These are phyloP conservation scores for Tachina fera DNA, from an alignment of 2,888 invertebrate genomes.

Conservation along the genomic window DNA sequence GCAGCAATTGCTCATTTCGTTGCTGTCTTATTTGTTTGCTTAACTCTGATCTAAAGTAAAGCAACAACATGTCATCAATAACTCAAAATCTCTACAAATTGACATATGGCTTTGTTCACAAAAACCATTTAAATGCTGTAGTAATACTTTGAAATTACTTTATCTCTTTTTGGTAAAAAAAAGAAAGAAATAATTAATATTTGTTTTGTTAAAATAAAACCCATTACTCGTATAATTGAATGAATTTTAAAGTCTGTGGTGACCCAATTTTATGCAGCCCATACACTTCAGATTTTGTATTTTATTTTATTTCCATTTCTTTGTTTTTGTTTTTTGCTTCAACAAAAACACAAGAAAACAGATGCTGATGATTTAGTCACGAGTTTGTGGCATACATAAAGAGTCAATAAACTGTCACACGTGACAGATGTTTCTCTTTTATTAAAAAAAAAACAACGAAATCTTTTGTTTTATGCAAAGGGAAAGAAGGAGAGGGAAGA, in stretches of 20 bases:
- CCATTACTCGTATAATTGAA: constrained; percentile 9
- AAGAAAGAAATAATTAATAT: neutral
- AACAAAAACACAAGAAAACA: constrained; percentile 27
- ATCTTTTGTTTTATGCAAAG: constrained; percentile 30
- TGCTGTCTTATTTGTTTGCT: too few species aligned
- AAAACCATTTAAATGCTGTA: neutral
- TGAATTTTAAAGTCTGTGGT: constrained; percentile 26
- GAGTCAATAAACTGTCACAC: constrained; percentile 64
- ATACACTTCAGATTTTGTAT: constrained; percentile 32
- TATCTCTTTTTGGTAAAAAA: neutral
- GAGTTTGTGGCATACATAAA: constrained; percentile 41
- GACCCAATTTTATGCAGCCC: constrained; percentile 20
- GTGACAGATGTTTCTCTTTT: constrained; percentile 52
- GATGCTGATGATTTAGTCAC: constrained; percentile 54
- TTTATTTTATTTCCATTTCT: neutral
- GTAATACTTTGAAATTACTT: neutral
- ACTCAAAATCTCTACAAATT: neutral
- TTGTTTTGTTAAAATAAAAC: neutral
- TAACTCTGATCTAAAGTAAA: too few species aligned
- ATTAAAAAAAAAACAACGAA: neutral
- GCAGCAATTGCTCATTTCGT: too few species aligned
- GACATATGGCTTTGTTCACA: neutral
- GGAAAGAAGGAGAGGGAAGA: neutral
- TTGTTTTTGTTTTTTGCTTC: neutral
- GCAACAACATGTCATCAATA: neutral